Evolutionary conservation across 2,113 vertebrate species (phyloP), one percentile per base, ranked within the genome.

Genomic region (Entosphenus tridentatus): DNA sequence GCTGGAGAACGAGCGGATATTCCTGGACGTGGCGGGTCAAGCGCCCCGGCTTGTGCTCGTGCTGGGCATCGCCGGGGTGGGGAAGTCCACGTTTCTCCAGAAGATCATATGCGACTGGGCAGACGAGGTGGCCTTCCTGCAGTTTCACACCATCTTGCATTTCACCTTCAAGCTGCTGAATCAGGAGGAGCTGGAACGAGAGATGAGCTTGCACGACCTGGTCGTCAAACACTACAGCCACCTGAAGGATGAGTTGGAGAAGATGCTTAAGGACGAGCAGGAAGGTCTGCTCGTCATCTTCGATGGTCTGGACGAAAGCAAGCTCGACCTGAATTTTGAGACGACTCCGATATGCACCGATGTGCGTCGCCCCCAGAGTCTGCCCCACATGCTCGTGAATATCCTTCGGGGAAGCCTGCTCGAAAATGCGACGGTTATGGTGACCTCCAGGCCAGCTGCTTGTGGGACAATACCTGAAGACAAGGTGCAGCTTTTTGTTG

Each of bases 31-130:
- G 39, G 39, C 39, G 39, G 39, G 39, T 11, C 62, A 67, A 8
- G 12, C 70, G 10, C 18, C 2, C 56, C 74, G 57, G 58, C 21
- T 68, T 1, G 74, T 83, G 11, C 13, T 76, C 12, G 59, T 84
- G 12, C 69, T 70, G 3, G 82, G 82, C 55, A 72, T 76, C 16
- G 77, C 76, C 11, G 83, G 82, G 8, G 77, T 78, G 1, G 83
- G 83, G 6, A 84, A 83, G 76, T 82, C 79, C 56, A 79, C 79
- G 0, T 72, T 75, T 8, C 55, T 83, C 67, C 73, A 80, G 69
- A 81, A 81, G 70, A 75, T 84, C 0, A 13, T 80, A 12, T 71
- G 73, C 56, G 77, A 79, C 67, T 82, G 80, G 80, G 75, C 77
- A 1, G 72, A 68, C 56, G 79, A 72, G 8, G 57, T 71, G 12